Evolutionary conservation across 1,140 invertebrate species (phyloP).

Genomic region (Brachionus paranguensis): DNA sequence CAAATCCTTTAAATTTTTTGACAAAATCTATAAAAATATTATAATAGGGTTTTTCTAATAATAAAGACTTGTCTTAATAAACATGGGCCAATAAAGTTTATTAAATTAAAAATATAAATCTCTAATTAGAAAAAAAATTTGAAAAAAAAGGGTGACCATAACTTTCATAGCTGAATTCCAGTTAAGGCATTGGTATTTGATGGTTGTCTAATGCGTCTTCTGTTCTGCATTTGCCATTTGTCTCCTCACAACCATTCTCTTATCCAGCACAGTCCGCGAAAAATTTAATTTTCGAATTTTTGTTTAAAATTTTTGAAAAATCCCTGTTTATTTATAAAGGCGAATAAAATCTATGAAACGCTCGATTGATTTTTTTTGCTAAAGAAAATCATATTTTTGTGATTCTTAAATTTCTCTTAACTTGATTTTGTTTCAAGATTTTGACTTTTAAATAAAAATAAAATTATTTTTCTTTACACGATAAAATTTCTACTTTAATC

Average conservation of each 20-base stretch:
- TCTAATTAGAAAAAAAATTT: background rate
- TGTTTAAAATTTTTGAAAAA: background rate
- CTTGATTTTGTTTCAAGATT: background rate
- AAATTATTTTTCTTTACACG: too few relatives aligned
- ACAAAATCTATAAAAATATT: too few relatives aligned
- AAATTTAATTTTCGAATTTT: background rate
- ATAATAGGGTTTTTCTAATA: too few relatives aligned
- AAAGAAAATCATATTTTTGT: background rate
- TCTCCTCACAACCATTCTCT: background rate
- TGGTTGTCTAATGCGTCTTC: background rate
- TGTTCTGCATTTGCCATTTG: background rate
- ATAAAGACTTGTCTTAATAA: background rate
- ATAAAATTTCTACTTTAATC: too few relatives aligned
- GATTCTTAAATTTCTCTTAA: background rate
- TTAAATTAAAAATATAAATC: background rate
- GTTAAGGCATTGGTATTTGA: background rate
- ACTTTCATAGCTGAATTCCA: background rate
- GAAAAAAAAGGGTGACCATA: background rate
- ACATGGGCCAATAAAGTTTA: background rate
- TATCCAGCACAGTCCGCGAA: background rate
- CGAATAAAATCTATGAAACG: background rate
- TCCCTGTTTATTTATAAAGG: background rate
- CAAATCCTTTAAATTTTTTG: too few relatives aligned
- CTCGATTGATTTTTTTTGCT: background rate
- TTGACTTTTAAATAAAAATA: background rate